Evolutionary conservation across 2,797 vertebrate genomes (phyloP), one percentile per base, ranked within the genome.

Genomic region (Morelia viridis): DNA sequence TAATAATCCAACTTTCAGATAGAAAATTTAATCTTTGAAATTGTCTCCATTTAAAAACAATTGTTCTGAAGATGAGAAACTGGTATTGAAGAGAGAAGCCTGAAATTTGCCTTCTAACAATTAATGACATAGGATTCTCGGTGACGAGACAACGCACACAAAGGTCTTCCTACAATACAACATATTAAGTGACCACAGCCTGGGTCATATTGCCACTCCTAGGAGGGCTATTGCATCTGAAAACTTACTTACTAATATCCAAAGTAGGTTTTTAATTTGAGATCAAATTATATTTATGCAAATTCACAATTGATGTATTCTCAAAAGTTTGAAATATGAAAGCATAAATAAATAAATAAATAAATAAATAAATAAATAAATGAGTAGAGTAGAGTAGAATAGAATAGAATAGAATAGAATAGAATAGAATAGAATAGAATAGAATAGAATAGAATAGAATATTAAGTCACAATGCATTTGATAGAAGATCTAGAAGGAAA

Each of bases 281-380:
- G 41, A 50, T 50, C 19, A n/a, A 26, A 12, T 71, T 92, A 68
- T 93, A 71, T 89, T 96, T 94, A 68, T 93, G 88, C 65, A 89
- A 94, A 89, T 31, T 90, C 94, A 22, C 5, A 86, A n/a, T 92
- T 90, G 88, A 91, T 90, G 64, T 88, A 92, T 92, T 92, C 68
- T 94, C 46, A 92, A 95, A 88, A 57, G 22, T 93, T 53, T 71
- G 90, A 17, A 90, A 90, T 94, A 71, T 87, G 80, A 2, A 80
- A 28, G 62, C 9, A 28, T 22, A 58, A 87, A 17, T 41, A 19
- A 41, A 76, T 58, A 13, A 15, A 58, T 58, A 60, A 60, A 41
- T 76, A 9, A n/a, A 28, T 22, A 58, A 87, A 17, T 41, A 19
- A 41, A 76, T 58, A 13, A 15, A 58, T 58, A 60, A 60, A 41